Conservation (phyloP, 2,888 invertebrate genomes). For the Cactoblastis cactorum region DNA sequence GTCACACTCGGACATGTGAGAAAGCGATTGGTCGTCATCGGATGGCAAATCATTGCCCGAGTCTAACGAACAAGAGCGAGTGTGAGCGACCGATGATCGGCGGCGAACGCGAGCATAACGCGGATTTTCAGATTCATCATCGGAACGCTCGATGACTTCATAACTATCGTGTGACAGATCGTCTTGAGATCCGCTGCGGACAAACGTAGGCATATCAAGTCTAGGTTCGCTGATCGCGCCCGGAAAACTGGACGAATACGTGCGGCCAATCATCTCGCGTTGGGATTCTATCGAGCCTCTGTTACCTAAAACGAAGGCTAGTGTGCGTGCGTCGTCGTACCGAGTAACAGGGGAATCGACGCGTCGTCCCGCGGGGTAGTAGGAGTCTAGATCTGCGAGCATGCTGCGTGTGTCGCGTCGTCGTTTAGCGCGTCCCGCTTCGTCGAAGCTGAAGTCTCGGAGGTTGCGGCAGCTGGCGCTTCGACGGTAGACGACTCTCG, state of each 20-base stretch:
- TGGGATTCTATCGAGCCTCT: conserved; percentile 83
- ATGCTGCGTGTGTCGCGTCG: conserved; percentile 67
- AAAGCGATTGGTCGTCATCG: conserved; percentile 83
- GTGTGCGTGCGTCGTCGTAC: conserved; percentile 81
- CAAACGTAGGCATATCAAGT: conserved; percentile 81
- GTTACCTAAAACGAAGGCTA: conserved; percentile 43
- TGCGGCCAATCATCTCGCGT: conserved; percentile 84
- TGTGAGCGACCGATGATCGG: conserved; percentile 25
- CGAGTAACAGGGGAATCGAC: conserved; percentile 84
- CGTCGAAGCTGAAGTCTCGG: conserved; percentile 87
- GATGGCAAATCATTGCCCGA: conserved; percentile 88
- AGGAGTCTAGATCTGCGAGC: conserved; percentile 54
- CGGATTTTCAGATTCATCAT: conserved; percentile 77
- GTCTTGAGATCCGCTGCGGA: conserved; percentile 87
- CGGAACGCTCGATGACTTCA: conserved; percentile 88
- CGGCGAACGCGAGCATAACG: conserved; percentile 50
- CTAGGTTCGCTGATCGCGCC: conserved; percentile 86
- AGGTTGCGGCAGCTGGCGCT: conserved; percentile 91
- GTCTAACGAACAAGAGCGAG: conserved; percentile 86
- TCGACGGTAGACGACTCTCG: conserved; percentile 84
- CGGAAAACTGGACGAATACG: conserved; percentile 92
- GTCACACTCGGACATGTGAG: conserved; percentile 71
- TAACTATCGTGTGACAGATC: conserved; percentile 94
- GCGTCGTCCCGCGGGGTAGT: conserved; percentile 55
- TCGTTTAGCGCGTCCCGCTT: conserved; percentile 83